Evolutionary conservation across 2,797 vertebrate genomes (phyloP), one percentile per base, ranked within the genome.

Genomic region (Antennarius maculatus): DNA sequence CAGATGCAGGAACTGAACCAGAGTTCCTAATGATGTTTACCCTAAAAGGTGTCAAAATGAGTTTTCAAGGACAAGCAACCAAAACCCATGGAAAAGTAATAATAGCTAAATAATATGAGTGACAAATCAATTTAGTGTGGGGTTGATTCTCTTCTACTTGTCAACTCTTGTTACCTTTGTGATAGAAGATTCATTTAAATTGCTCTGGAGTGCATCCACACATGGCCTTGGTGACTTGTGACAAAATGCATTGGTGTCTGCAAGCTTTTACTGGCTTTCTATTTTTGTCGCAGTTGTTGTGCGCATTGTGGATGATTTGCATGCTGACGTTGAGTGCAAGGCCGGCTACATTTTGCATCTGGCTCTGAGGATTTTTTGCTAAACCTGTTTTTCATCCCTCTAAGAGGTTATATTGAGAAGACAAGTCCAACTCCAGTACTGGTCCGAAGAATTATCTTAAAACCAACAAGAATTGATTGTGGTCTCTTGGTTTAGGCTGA

Each of bases 401-500:
- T 39, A 15, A 54, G 61, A 58, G 43, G 47, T 34, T 39, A 58
- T 5, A 51, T 13, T 70, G 15, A 65, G 66, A 56, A 64, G 58
- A 71, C 61, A 54, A 72, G 55, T 71, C 59, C 48, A 56, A 69
- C 61, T 66, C 34, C 47, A 64, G 61, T 60, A 76, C 52, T 66
- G 48, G 55, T 55, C 50, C 67, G n/a, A 54, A 31, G 28, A 63
- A 69, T 76, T 54, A 81, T 77, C 57, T 71, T 3, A 59, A 64
- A 69, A 64, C 50, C 37, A 66, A 76, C 16, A 60, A 58, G 54
- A 75, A 57, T 2, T 39, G 58, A 70, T 69, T 75, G 74, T 70
- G 74, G 66, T 81, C 56, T 72, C 55, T 56, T 61, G 48, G 74
- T 72, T 80, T 37, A 71, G 66, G 60, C 48, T 12, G 77, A 77